Conservation (phyloP, 2,113 vertebrate genomes). For the Indri indri region DNA sequence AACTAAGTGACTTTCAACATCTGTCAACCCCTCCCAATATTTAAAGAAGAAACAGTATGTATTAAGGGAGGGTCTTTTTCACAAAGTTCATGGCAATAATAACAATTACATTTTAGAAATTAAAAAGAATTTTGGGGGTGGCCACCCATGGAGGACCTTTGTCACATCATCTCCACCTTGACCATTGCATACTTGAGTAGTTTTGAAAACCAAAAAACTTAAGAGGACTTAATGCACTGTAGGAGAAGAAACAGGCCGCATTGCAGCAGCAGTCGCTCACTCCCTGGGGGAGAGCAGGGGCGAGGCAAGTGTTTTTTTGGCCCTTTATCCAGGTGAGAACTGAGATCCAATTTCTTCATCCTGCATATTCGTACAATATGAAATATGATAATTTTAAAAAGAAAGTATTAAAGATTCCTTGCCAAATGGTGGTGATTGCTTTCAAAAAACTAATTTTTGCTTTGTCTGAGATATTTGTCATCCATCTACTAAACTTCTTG, state of each 20-base stretch:
- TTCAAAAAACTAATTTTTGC: conserved; percentile 29
- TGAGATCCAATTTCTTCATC: conserved; percentile 48
- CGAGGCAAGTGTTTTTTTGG: not conserved
- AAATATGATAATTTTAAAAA: conserved; percentile 48
- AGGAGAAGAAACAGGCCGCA: not conserved
- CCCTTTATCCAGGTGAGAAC: conserved; percentile 36
- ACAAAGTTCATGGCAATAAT: not conserved
- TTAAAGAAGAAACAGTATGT: not conserved
- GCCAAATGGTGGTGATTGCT: conserved; percentile 27
- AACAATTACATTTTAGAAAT: conserved; percentile 14
- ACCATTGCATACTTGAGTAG: not conserved
- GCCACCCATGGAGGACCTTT: not conserved
- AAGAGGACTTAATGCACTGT: not conserved
- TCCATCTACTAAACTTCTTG: not conserved
- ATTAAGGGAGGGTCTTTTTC: not conserved
- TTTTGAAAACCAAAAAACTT: not conserved
- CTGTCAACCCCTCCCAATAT: not conserved
- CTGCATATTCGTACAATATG: not conserved
- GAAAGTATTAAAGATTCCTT: not conserved
- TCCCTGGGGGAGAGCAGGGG: not conserved
- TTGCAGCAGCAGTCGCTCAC: not conserved
- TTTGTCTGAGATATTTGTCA: conserved; percentile 39
- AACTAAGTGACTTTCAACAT: not conserved
- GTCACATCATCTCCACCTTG: not conserved
- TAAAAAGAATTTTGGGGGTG: not conserved